Evolutionary conservation across 2,797 vertebrate genomes (phyloP), one percentile per base, ranked within the genome.

Genomic region (Mormyrus proboscirostris): DNA sequence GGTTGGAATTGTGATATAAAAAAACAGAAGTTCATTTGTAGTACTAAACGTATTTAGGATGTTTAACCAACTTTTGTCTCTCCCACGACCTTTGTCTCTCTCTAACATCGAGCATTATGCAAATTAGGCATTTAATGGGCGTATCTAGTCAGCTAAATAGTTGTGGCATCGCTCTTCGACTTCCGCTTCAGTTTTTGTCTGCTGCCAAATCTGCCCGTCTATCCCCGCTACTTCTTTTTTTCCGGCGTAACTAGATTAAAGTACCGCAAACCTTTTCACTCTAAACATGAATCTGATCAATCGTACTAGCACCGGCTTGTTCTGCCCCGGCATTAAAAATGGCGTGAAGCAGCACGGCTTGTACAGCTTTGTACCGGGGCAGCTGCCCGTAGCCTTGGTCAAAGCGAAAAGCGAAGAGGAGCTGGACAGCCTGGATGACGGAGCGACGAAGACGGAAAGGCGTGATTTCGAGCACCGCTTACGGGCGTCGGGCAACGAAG

Each of bases 371-470:
- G 0, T 2, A 57, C 1, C 53, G 29, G 0, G 53, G 14, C 6
- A 33, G 10, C 9, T n/a, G 10, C 2, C 47, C 53, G 29, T 41
- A 4, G 6, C 14, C 5, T 7, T 2, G 8, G 2, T 10, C 0
- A 69, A 25, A 29, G 4, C 12, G 25, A 38, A 22, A 22, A 73
- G 47, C 22, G 89, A 86, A 14, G 89, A 89, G 3, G 89, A 89
- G 49, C 84, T 89, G 29, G 89, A 89, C 12, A 86, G 85, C 49
- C 12, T n/a, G 12, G 44, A 29, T 5, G 89, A 89, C 6, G 89
- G 94, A 0, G 94, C 95, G n/a, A 92, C 86, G 9, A 89, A 10
- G 0, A 73, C 94, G 0, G 79, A 0, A 0, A 49, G 93, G 12
- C 53, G 47, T 9, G 44, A 25, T 22, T 65, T n/a, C 9, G 53